phyloP scores from a whole-genome alignment of 2,797 vertebrate genomes.

The Scolopax rusticola region DNA sequence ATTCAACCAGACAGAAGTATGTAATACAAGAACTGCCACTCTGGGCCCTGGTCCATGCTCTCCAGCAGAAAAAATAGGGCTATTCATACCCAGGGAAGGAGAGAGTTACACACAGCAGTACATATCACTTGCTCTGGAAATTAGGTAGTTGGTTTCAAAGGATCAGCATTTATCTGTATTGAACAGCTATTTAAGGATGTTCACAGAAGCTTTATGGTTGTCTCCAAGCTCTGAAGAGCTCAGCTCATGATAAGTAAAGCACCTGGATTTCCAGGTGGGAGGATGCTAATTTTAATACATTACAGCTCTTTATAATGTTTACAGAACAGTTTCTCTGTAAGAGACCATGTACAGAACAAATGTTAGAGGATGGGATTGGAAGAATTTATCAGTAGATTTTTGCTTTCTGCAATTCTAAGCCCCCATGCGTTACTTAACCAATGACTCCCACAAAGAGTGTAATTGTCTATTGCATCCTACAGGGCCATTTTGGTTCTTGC shows the following conservation, averaged over 20 bases:
- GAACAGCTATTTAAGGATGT: constrained; percentile 45
- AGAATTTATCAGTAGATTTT: neutral
- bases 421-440: neutral
- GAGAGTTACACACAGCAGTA: neutral
- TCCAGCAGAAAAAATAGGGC: neutral
- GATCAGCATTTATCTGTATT: neutral
- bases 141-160: neutral
- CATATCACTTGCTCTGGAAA: neutral
- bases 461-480: neutral
- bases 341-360: neutral
- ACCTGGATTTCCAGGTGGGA: constrained; percentile 54
- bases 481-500: neutral
- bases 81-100: constrained; percentile 11
- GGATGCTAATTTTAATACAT: constrained; percentile 23
- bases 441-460: rapidly evolving
- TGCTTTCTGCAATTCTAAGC: neutral
- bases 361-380: neutral
- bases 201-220: constrained; percentile 28
- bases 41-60: neutral
- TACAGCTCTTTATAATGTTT: neutral
- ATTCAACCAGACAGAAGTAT: neutral
- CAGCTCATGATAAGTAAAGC: constrained; percentile 29
- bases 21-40: neutral
- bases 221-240: constrained; percentile 18
- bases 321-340: neutral